phyloP scores from a whole-genome alignment of 1,140 invertebrate genomes.

The Chionoecetes opilio region DNA sequence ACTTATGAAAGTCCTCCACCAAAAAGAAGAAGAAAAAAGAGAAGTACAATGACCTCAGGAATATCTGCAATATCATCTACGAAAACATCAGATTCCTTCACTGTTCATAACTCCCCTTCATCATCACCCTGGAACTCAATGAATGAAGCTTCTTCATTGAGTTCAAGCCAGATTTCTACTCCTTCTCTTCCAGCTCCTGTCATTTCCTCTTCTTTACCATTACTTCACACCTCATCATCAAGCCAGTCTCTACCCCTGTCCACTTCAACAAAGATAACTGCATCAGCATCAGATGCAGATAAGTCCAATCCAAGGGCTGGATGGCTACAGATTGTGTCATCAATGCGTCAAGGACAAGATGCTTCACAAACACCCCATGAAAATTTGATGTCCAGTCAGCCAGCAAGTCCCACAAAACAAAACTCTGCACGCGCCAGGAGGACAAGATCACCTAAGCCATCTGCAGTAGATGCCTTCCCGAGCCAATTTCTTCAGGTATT shows the following conservation, averaged over 20 bases:
- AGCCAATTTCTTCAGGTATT: constrained; percentile 75
- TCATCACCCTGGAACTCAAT: constrained; percentile 53
- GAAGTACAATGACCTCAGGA: neutral
- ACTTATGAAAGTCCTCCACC: constrained; percentile 55
- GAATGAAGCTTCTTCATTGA: neutral
- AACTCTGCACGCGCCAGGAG: constrained; percentile 1
- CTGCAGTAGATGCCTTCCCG: constrained; percentile 51
- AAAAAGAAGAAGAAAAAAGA: constrained; percentile 72
- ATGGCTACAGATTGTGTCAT: constrained; percentile 75
- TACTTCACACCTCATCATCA: neutral
- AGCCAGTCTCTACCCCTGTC: constrained; percentile 42
- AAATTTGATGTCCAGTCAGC: neutral
- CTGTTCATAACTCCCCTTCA: neutral
- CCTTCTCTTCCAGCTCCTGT: neutral
- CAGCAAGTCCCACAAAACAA: constrained; percentile 52
- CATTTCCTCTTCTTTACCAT: neutral
- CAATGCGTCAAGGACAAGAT: constrained; percentile 68
- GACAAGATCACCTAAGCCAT: constrained; percentile 45
- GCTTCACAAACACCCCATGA: neutral
- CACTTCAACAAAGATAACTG: constrained; percentile 42
- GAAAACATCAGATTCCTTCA: neutral
- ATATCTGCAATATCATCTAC: neutral
- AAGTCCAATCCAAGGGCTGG: constrained; percentile 59
- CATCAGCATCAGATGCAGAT: constrained; percentile 36
- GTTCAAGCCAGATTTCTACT: neutral